A percentile compares a stretch with the other conserved stretches of the same genome.
These are phyloP conservation scores for Polypedilum pembai DNA, from an alignment of 1,140 invertebrate genomes.

Conservation along the genomic window DNA sequence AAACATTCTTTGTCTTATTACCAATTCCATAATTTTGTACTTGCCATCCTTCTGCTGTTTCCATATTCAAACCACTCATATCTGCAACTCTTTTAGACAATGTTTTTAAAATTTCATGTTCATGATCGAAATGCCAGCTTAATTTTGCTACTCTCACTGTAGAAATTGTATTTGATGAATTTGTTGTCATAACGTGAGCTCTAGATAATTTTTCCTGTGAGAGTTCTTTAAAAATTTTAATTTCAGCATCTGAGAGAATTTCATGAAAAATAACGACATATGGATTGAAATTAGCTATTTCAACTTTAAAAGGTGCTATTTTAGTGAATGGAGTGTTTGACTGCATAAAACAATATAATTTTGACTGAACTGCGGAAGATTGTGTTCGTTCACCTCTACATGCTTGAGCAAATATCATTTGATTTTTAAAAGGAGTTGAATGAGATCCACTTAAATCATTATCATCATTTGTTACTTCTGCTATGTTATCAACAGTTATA, in stretches of 20 bases:
- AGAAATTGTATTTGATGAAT: not conserved
- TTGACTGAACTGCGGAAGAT: conserved; percentile 35
- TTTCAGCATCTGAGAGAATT: conserved; percentile 80
- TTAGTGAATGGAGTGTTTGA: conserved; percentile 62
- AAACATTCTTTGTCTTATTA: not conserved
- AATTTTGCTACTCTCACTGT: not conserved
- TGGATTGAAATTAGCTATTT: conserved; percentile 78
- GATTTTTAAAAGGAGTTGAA: conserved; percentile 31
- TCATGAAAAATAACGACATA: conserved; percentile 82
- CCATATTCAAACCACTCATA: conserved; percentile 46
- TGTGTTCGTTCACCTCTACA: conserved; percentile 68
- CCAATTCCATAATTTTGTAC: conserved; percentile 61
- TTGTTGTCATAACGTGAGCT: conserved; percentile 30
- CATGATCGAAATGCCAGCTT: not conserved
- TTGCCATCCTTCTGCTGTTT: conserved; percentile 55
- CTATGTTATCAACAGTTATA: not conserved
- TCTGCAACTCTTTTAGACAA: not conserved
- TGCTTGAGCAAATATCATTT: conserved; percentile 65
- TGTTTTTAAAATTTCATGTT: not conserved
- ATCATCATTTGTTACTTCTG: not conserved
- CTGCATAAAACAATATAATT: conserved; percentile 70
- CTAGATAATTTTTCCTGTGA: conserved; percentile 69
- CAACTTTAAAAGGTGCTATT: conserved; percentile 83
- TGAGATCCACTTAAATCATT: not conserved
- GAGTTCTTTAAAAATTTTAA: conserved; percentile 74